Evolutionary conservation across 2,888 invertebrate genomes (phyloP).

Genomic region (Tridacna crocea): DNA sequence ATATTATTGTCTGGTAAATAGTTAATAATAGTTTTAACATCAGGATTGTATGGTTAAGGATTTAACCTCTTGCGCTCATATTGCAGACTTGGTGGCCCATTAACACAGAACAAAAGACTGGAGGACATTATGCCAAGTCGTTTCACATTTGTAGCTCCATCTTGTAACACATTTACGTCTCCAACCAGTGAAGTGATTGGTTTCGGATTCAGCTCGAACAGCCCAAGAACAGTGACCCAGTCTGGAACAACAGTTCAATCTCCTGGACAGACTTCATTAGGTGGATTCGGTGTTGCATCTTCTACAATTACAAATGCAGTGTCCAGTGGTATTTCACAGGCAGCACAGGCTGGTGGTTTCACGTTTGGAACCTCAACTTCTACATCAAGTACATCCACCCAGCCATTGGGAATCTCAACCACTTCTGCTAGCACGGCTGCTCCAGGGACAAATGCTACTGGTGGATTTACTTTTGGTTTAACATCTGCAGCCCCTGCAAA

Average conservation of each 20-base stretch:
- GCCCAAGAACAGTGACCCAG: background rate
- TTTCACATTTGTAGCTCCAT: no score
- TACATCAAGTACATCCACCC: background rate
- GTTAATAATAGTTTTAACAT: no score
- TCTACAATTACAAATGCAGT: constrained; percentile 3
- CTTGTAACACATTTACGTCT: no score
- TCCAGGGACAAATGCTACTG: background rate
- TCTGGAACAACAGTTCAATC: no score
- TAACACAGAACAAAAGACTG: no score
- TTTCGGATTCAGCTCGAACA: background rate
- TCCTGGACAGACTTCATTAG: background rate
- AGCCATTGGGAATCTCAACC: background rate
- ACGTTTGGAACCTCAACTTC: constrained; percentile 3
- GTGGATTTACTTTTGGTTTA: constrained; percentile 9
- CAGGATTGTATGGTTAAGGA: no score
- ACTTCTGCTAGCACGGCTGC: background rate
- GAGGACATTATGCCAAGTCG: no score
- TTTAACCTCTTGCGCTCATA: no score
- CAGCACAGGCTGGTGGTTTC: background rate
- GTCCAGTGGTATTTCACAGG: background rate
- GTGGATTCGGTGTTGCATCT: background rate
- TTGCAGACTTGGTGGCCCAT: no score
- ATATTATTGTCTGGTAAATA: no score
- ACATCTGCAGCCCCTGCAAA: background rate
- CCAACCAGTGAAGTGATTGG: no score